A percentile compares a stretch with the other conserved stretches of the same genome.
Evolutionary conservation across 2,113 vertebrate species (phyloP).

Genomic region (Colinus virginianus): DNA sequence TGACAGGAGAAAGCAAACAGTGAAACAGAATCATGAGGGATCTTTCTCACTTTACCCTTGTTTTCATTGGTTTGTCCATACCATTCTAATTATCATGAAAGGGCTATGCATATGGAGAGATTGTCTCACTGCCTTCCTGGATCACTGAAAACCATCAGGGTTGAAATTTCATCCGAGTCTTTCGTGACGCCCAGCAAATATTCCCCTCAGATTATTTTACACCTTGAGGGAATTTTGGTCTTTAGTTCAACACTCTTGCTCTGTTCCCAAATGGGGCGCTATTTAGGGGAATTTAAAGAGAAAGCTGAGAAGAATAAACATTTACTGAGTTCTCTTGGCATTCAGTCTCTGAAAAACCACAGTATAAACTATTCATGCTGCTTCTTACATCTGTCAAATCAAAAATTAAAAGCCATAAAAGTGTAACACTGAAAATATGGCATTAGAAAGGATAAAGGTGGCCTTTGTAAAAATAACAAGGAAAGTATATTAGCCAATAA

Average conservation of each 20-base stretch:
- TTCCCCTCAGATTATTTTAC: constrained; percentile 85
- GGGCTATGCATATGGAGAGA: constrained; percentile 83
- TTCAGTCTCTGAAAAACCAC: constrained; percentile 86
- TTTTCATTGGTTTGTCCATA: constrained; percentile 85
- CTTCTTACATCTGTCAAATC: constrained; percentile 85
- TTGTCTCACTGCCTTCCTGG: constrained; percentile 86
- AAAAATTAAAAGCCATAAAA: constrained; percentile 87
- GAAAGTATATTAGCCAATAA: constrained; percentile 88
- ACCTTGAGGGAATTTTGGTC: constrained; percentile 88
- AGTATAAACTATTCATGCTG: constrained; percentile 87
- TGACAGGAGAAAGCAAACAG: constrained; percentile 88
- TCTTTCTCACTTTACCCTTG: constrained; percentile 84
- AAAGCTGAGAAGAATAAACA: constrained; percentile 90
- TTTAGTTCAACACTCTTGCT: constrained; percentile 86
- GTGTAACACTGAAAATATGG: constrained; percentile 88
- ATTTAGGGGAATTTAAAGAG: constrained; percentile 85
- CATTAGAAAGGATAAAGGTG: constrained; percentile 87
- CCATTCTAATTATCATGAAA: constrained; percentile 85
- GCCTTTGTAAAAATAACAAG: constrained; percentile 88
- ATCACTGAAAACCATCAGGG: constrained; percentile 84
- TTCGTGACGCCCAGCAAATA: constrained; percentile 86
- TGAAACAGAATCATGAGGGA: constrained; percentile 84
- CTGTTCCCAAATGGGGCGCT: constrained; percentile 85
- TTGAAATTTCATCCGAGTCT: constrained; percentile 88
- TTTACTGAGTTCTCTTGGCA: constrained; percentile 88